Base-by-base conservation (phyloP, 2,797 vertebrate species). In the Epinephelus coioides region DNA sequence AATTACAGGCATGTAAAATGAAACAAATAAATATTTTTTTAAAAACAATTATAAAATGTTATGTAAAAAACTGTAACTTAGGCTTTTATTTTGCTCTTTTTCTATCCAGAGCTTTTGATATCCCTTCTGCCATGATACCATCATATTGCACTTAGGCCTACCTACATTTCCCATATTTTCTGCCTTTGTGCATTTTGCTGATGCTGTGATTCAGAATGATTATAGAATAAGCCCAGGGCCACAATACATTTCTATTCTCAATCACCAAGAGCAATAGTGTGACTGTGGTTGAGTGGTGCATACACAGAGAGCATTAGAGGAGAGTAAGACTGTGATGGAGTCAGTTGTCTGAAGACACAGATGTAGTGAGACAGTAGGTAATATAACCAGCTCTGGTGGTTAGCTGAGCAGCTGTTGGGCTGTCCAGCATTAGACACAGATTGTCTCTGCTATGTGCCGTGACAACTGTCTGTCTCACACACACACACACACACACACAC, bases 321-420 rank as follows among this genome's bases (percentile, higher is more conserved):
- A 34, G 34, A 34, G 34, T 34, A 34, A 34, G 66, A 54, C 23
- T 62, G 23, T 55, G 40, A 17, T 27, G 18, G 44, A 50, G 40
- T 19, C 56, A 13, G 19, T 43, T 53, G 23, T 60, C 21, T 43
- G 8, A 43, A n/a, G 69, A 46, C 40, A 47, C 19, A 17, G 7
- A 47, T 34, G 25, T 12, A 38, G 30, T 38, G 21, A 53, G 10
- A 44, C 11, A 56, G 19, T 11, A 17, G 40, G 66, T 50, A 18
- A 19, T 27, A 18, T 27, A 30, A 49, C 0, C 23, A 27, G 27
- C 34, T 34, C 25, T 40, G 14, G 30, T 75, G 53, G 23, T 50
- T 2, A 3, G 19, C 59, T 60, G 40, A 64, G 49, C 81, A 84
- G 75, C 71, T 81, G 75, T 59, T 53, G 6, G 65, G 54, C 43